phyloP scores from a whole-genome alignment of 2,113 vertebrate species.

The Anarrhichthys ocellatus region DNA sequence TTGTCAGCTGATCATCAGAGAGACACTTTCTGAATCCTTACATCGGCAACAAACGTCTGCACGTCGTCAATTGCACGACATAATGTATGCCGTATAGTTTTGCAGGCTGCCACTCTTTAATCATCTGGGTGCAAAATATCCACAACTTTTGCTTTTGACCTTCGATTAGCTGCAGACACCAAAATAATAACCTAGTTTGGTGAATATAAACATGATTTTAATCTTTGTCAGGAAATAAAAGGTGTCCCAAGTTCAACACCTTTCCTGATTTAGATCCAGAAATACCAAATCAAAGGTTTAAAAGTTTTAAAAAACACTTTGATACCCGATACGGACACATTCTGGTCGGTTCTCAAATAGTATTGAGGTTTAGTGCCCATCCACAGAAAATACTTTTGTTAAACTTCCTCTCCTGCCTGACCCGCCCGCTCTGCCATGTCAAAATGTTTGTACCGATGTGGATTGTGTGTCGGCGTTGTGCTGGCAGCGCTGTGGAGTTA shows the following conservation, averaged over 20 bases:
- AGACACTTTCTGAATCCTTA: background rate
- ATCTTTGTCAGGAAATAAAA: background rate
- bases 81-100: background rate
- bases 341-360: background rate
- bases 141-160: background rate
- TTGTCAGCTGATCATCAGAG: background rate
- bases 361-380: background rate
- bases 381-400: background rate
- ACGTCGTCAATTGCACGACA: background rate
- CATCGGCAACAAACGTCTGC: background rate
- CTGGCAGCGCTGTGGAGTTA: background rate
- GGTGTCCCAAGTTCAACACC: background rate
- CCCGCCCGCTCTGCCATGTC: conserved; percentile 9
- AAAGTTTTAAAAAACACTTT: background rate
- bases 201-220: background rate
- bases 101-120: background rate
- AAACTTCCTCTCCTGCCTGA: background rate
- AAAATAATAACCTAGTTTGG: background rate
- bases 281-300: background rate
- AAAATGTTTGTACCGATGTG: conserved; percentile 23
- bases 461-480: conserved; percentile 18
- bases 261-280: background rate
- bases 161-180: background rate
- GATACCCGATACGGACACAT: background rate
- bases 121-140: background rate